A percentile compares a stretch with the other conserved stretches of the same genome.
phyloP scores from a whole-genome alignment of 2,797 vertebrate genomes.

The Mus spretus region DNA sequence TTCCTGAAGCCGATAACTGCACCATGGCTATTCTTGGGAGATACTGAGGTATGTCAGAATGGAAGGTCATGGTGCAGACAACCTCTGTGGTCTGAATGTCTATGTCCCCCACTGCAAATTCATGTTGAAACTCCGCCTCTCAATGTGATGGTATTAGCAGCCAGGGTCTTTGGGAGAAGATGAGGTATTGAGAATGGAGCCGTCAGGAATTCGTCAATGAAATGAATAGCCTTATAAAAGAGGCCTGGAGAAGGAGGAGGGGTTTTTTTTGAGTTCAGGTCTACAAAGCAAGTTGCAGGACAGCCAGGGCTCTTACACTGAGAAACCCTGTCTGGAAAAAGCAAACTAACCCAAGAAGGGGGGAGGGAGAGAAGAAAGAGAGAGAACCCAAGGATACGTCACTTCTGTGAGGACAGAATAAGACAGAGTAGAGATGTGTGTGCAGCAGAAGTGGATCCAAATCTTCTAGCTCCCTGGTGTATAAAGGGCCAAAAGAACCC shows the following conservation, averaged over 20 bases:
- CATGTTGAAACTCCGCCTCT: not conserved
- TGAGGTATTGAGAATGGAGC: not conserved
- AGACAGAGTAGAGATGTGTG: not conserved
- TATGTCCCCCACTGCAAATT: not conserved
- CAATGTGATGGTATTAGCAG: not conserved
- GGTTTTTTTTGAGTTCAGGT: not conserved
- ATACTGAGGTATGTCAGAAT: slow-evolving; percentile 37
- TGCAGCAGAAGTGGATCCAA: not conserved
- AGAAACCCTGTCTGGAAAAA: not conserved
- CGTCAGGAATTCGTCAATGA: not conserved
- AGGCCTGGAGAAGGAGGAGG: not conserved
- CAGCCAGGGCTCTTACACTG: not conserved
- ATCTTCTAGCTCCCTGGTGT: not conserved
- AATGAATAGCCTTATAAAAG: not conserved
- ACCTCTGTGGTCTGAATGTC: not conserved
- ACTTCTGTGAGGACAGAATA: not conserved
- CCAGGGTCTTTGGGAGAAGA: not conserved
- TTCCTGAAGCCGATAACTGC: slow-evolving; percentile 36
- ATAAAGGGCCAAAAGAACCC: not conserved
- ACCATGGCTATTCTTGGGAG: slow-evolving; percentile 40
- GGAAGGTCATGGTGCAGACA: not conserved
- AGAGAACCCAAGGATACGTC: not conserved
- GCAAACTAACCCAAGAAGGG: not conserved
- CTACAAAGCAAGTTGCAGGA: not conserved
- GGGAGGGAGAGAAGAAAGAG: no score